Base-by-base conservation (phyloP, 2,888 invertebrate species). In the Leucophora obtusa region DNA sequence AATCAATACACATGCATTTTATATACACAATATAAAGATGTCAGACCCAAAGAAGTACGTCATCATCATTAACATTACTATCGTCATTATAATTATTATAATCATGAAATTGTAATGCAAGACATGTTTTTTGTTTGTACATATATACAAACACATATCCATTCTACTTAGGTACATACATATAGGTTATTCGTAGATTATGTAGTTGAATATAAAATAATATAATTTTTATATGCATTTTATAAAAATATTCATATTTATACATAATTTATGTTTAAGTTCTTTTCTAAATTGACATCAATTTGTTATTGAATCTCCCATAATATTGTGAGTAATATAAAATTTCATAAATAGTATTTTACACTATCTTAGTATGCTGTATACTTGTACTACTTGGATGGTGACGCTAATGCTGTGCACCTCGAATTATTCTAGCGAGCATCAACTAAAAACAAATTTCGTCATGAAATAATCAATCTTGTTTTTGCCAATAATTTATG, bases 1-100 rank as follows among this genome's bases (percentile, higher is more conserved):
- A 73, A 78, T 73, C 51, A 73, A 78, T 73, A 76, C 80, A 76
- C 79, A 66, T 66, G 51, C 14, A 21, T 28, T 28, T 56, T 47
- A 14, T 69, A 50, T 43, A 18, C 66, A 53, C 63, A 73, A 69
- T 69, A 59, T 65, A 73, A 80, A 76, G 62, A 72, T 72, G 75
- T 80, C 60, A 79, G 66, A 60, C 15, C 51, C 43, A 63, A 73
- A 58, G 43, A 65, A 33, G 17, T 62, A 69, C 80, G 62, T 75
- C 66, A 75, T 66, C 60, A 47, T 63, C 59, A 60, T 47, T 21
- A 21, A 3, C 28, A 6, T 28, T 28, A 28, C 28, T 28, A 28
- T 28, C 28, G 28, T 28, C 50, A 63, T n/a, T n/a, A n/a, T 17
- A 21, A 58, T 47, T 2, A 59, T 73, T 0, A 53, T 43, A 43